phyloP scores from a whole-genome alignment of 2,888 invertebrate species.

The Hypolimnas misippus region DNA sequence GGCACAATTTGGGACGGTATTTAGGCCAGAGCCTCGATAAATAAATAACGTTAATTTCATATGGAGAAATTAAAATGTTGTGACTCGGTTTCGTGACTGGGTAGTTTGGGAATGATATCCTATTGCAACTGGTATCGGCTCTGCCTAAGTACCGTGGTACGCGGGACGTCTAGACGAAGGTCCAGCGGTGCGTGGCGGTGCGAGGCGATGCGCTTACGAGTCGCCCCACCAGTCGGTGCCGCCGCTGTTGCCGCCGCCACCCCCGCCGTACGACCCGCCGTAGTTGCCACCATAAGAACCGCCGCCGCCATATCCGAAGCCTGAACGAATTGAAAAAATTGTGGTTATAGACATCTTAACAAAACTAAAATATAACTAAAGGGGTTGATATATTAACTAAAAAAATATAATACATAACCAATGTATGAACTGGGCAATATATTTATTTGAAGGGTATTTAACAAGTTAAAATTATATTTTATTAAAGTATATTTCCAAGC shows the following conservation, averaged over 20 bases:
- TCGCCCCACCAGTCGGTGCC: constrained; percentile 79
- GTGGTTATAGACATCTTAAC: no score
- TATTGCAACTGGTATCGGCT: constrained; percentile 15
- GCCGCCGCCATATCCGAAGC: constrained; percentile 68
- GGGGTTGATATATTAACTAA: no score
- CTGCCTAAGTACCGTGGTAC: constrained; percentile 14
- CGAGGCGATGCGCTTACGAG: constrained; percentile 60
- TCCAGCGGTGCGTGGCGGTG: constrained; percentile 34
- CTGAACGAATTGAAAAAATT: no score
- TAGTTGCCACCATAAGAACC: constrained; percentile 76
- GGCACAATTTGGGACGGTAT: constrained; percentile 35
- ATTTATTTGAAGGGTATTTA: no score
- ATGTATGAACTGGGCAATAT: no score
- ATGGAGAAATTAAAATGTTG: constrained; percentile 16
- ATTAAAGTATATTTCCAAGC: no score
- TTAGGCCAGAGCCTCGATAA: constrained; percentile 21
- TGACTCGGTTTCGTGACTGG: constrained; percentile 22
- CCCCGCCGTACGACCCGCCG: constrained; percentile 76
- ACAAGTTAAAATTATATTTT: no score
- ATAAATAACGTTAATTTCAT: constrained; percentile 25
- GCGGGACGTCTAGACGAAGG: constrained; percentile 1
- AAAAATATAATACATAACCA: no score
- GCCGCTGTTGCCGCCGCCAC: constrained; percentile 74
- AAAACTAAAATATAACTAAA: no score
- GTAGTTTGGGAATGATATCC: background rate